Evolutionary conservation across 2,888 invertebrate species (phyloP).

Genomic region (Azorinus chamasolen): DNA sequence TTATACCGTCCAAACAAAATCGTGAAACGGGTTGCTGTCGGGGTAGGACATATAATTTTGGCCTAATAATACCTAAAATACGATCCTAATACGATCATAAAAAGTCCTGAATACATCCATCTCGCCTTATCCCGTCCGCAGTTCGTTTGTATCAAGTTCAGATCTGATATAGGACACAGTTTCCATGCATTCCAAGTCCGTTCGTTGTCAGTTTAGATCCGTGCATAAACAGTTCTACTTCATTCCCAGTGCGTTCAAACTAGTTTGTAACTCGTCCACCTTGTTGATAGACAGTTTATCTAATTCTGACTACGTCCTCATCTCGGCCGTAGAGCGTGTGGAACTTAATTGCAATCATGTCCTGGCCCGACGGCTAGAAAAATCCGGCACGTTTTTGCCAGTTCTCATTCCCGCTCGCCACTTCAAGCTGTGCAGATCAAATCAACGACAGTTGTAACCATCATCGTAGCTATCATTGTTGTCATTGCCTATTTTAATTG

Average conservation of each 20-base stretch:
- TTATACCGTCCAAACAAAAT: slow-evolving; percentile 5
- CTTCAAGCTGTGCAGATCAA: no score
- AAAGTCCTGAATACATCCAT: slow-evolving; percentile 15
- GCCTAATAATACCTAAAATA: no score
- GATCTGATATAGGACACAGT: slow-evolving; percentile 1
- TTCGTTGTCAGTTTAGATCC: slow-evolving; percentile 15
- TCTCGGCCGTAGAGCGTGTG: not conserved
- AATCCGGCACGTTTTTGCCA: no score
- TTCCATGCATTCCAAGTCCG: slow-evolving; percentile 17
- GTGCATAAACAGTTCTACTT: not conserved
- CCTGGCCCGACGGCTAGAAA: slow-evolving; percentile 4
- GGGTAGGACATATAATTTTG: no score
- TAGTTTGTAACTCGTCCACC: slow-evolving; percentile 10
- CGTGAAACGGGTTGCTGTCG: no score
- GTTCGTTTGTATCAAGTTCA: slow-evolving; percentile 14
- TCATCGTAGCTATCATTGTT: no score
- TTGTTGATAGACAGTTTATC: not conserved
- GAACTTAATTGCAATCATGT: slow-evolving; percentile 5
- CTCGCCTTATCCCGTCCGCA: slow-evolving; percentile 13
- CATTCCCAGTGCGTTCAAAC: slow-evolving; percentile 20
- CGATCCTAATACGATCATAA: slow-evolving; percentile 6
- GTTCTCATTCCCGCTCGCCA: no score
- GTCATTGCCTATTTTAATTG: no score
- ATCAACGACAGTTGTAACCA: no score
- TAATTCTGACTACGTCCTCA: slow-evolving; percentile 15